Conservation (phyloP, 2,113 vertebrate species). For the Lates calcarifer region DNA sequence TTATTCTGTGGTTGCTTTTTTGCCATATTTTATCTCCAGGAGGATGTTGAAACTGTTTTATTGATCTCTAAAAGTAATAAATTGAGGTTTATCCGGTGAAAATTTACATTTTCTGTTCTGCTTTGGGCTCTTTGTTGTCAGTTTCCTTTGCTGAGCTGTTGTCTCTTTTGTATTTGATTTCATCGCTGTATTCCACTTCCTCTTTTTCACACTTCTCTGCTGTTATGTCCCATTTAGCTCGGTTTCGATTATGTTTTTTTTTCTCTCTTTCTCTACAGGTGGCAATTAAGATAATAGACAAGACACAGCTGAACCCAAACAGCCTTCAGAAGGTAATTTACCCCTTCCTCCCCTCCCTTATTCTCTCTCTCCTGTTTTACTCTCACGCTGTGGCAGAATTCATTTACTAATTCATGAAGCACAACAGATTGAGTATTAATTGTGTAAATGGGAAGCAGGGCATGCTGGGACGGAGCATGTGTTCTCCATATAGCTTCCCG, state of each 20-base stretch:
- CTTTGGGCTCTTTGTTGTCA: not conserved
- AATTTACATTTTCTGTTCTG: not conserved
- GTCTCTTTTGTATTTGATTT: not conserved
- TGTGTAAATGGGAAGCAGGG: slow-evolving; percentile 61
- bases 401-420: slow-evolving; percentile 64
- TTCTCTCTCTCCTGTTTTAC: not conserved
- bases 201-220: slow-evolving; percentile 25
- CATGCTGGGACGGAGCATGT: slow-evolving; percentile 50
- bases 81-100: not conserved
- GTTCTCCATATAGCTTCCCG: slow-evolving; percentile 7
- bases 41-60: slow-evolving; percentile 8
- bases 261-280: slow-evolving; percentile 74
- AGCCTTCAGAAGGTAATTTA: slow-evolving; percentile 97
- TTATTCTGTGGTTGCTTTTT: not conserved
- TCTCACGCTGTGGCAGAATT: slow-evolving; percentile 42
- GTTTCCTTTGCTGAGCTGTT: not conserved
- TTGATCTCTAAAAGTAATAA: not conserved
- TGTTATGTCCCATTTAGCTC: slow-evolving; percentile 19
- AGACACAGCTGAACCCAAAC: slow-evolving; percentile 98
- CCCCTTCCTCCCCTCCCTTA: not conserved
- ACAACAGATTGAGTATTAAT: slow-evolving; percentile 63
- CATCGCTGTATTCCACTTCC: slow-evolving; percentile 19
- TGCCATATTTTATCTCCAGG: not conserved
- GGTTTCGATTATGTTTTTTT: slow-evolving; percentile 28
- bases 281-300: slow-evolving; percentile 94